Percentiles rank a stretch among this genome's conserved stretches.
Evolutionary conservation across 2,113 vertebrate genomes (phyloP).

Genomic region (Kobus ellipsiprymnus): DNA sequence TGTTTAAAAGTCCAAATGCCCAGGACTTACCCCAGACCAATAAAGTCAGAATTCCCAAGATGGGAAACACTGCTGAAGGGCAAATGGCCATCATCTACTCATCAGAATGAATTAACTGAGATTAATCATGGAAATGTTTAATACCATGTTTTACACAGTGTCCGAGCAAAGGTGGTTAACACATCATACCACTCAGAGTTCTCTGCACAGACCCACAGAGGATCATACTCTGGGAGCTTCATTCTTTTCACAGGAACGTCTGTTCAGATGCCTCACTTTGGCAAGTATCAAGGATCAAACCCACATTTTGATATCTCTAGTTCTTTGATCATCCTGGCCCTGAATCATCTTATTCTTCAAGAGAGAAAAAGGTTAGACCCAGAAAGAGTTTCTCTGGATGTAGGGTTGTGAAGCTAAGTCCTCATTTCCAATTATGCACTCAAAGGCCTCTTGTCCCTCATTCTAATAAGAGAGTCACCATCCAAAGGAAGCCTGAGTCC

Average conservation of each 20-base stretch:
- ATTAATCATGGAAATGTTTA: not conserved
- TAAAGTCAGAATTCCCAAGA: not conserved
- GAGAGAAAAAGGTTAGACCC: not conserved
- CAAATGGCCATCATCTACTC: not conserved
- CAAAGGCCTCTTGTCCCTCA: not conserved
- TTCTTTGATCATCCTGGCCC: not conserved
- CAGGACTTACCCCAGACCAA: not conserved
- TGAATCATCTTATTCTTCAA: not conserved
- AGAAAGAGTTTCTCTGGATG: not conserved
- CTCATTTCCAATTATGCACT: not conserved
- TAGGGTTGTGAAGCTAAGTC: not conserved
- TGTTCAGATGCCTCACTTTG: not conserved
- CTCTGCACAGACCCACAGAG: not conserved
- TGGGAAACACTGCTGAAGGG: not conserved
- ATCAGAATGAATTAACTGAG: not conserved
- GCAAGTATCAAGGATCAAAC: not conserved
- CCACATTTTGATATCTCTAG: not conserved
- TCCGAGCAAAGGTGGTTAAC: fast-evolving
- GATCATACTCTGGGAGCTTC: not conserved
- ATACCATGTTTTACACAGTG: not conserved
- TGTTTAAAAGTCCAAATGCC: not conserved
- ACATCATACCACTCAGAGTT: not conserved
- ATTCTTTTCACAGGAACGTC: not conserved
- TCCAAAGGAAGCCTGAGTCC: not conserved
- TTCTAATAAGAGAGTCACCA: not conserved